Evolutionary conservation across 2,113 vertebrate species (phyloP).

Genomic region (Dendropsophus ebraccatus): DNA sequence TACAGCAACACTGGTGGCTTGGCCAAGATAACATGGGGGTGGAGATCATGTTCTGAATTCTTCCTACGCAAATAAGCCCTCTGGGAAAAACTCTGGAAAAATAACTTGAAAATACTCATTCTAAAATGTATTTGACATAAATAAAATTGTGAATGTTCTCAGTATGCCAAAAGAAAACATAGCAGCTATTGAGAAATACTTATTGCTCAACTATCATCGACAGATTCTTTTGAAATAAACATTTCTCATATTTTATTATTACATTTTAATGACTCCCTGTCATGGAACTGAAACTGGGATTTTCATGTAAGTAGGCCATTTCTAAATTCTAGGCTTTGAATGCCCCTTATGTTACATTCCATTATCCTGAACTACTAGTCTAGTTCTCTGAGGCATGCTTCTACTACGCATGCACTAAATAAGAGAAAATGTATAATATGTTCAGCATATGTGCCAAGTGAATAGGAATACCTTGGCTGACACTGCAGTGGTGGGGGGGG

Average conservation of each 20-base stretch:
- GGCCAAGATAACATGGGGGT: slow-evolving; percentile 31
- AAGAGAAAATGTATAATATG: too few species aligned
- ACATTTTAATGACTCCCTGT: background rate
- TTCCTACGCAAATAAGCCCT: slow-evolving; percentile 36
- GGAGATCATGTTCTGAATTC: slow-evolving; percentile 10
- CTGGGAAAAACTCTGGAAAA: slow-evolving; percentile 22
- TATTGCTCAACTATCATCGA: background rate
- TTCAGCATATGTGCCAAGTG: too few species aligned
- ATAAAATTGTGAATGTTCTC: background rate
- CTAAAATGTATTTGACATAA: slow-evolving; percentile 12
- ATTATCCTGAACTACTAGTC: too few species aligned
- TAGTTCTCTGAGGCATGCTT: too few species aligned
- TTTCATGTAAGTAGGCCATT: too few species aligned
- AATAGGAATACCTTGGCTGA: too few species aligned
- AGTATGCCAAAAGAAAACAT: background rate
- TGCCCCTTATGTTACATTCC: too few species aligned
- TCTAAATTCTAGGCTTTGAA: too few species aligned
- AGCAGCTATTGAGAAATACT: background rate
- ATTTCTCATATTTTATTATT: background rate
- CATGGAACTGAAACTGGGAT: too few species aligned
- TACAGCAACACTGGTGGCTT: background rate
- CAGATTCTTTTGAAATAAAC: background rate
- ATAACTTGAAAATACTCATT: background rate
- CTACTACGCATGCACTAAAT: too few species aligned
- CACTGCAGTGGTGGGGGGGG: too few species aligned